Base-by-base conservation (phyloP, 2,797 vertebrate genomes). In the Argentina silus region DNA sequence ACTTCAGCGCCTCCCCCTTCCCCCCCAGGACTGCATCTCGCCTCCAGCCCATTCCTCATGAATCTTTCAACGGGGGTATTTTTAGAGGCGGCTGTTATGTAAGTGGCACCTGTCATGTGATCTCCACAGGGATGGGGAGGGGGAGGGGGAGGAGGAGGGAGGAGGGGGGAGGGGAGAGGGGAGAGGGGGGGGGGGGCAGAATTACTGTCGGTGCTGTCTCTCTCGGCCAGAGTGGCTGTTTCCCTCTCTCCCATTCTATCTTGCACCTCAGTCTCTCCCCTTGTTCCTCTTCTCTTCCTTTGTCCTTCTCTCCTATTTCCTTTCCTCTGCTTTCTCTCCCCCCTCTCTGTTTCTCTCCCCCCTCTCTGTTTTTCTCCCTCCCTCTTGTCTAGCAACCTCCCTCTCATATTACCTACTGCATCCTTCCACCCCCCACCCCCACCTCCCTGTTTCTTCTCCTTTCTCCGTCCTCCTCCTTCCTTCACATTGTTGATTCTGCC, bases 21-120 rank as follows among this genome's bases (percentile, higher is more conserved):
- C 19, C 45, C 57, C 72, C 72, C 68, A 72, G 69, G 67, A 81
- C 77, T 67, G 70, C 56, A 71, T 65, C 78, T 72, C 70, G 62
- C 83, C 83, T 85, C 70, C 84, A 7, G 73, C 81, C 83, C 60
- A 43, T 68, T 85, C 87, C 86, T 89, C 88, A 90, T 93, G 86
- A 93, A 93, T 93, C 87, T 93, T 93, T 93, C 87, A 93, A 86
- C 75, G 3, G 75, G 81, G 84, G 84, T 93, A 93, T 93, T 93
- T 93, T 92, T 93, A 93, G 92, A 86, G 77, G 69, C 55, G 76
- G 78, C 86, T 78, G 87, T 93, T 93, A 92, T 93, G 88, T 86
- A 93, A 93, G 89, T 91, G 90, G 89, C 91, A 93, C 91, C 90
- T 93, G 93, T 91, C 90, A 93, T 93, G 91, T 92, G 92, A 93